Conservation (phyloP, 2,113 vertebrate genomes). For the Poeciliopsis prolifica region DNA sequence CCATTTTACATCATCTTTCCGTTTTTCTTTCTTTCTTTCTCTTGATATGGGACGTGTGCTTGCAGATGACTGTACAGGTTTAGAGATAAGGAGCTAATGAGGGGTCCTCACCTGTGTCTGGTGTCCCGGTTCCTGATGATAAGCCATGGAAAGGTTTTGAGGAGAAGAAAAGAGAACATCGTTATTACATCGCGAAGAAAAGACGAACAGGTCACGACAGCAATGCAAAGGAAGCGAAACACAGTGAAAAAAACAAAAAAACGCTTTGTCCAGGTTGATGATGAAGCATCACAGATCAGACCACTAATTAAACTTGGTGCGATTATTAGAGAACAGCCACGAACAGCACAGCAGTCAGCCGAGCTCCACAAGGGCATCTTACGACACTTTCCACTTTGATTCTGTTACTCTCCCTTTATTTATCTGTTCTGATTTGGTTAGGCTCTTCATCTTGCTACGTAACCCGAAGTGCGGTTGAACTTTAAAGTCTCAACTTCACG, state of each 20-base stretch:
- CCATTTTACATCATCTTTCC: constrained; percentile 11
- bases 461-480: too few species aligned
- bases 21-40: not conserved
- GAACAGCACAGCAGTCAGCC: too few species aligned
- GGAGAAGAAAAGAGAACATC: constrained; percentile 54
- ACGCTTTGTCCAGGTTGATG: not conserved
- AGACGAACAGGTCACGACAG: constrained; percentile 2
- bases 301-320: too few species aligned
- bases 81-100: constrained; percentile 42
- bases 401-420: too few species aligned
- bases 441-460: too few species aligned
- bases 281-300: not conserved
- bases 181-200: constrained; percentile 48
- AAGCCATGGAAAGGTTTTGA: constrained; percentile 37
- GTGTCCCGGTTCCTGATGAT: constrained; percentile 94
- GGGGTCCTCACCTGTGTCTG: constrained; percentile 92
- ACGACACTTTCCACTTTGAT: too few species aligned
- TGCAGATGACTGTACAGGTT: constrained; percentile 9
- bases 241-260: not conserved
- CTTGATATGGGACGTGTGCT: constrained; percentile 11
- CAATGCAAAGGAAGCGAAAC: too few species aligned
- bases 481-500: too few species aligned
- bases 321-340: too few species aligned
- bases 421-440: too few species aligned
- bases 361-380: too few species aligned